These are phyloP conservation scores for Takifugu flavidus DNA, from an alignment of 2,113 vertebrate genomes.

Conservation along the genomic window DNA sequence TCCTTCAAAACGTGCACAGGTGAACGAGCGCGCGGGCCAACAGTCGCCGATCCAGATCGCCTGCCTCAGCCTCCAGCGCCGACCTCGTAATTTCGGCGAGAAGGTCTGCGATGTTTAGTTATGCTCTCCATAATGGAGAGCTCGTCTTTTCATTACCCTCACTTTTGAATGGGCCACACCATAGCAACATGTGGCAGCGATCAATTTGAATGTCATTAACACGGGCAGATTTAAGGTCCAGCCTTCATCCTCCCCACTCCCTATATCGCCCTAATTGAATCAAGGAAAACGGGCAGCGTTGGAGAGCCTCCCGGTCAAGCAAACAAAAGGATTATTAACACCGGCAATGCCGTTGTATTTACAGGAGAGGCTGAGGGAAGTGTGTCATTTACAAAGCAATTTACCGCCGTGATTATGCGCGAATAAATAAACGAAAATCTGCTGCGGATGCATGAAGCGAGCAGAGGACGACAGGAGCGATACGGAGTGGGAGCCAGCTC, in stretches of 20 bases:
- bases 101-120: slow-evolving; percentile 70
- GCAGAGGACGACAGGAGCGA: slow-evolving; percentile 34
- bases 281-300: slow-evolving; percentile 45
- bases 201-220: slow-evolving; percentile 78
- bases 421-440: slow-evolving; percentile 64
- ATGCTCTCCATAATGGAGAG: slow-evolving; percentile 62
- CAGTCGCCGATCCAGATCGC: background rate
- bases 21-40: slow-evolving; percentile 7
- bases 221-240: slow-evolving; percentile 52
- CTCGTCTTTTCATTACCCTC: slow-evolving; percentile 71
- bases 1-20: slow-evolving; percentile 8
- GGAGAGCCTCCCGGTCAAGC: slow-evolving; percentile 65
- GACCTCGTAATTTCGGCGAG: slow-evolving; percentile 37
- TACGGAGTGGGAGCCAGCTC: slow-evolving; percentile 22
- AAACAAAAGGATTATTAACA: slow-evolving; percentile 77
- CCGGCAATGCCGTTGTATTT: slow-evolving; percentile 68
- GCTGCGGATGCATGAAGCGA: slow-evolving; percentile 31
- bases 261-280: slow-evolving; percentile 71
- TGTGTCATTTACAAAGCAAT: slow-evolving; percentile 66
- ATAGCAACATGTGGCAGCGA: slow-evolving; percentile 65
- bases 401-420: slow-evolving; percentile 57
- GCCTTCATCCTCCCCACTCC: slow-evolving; percentile 61
- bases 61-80: too few relatives aligned
- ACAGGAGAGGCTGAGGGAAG: slow-evolving; percentile 58
- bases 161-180: slow-evolving; percentile 57